These are phyloP conservation scores for Yponomeuta cagnagella DNA, from an alignment of 2,888 invertebrate species.

Conservation along the genomic window DNA sequence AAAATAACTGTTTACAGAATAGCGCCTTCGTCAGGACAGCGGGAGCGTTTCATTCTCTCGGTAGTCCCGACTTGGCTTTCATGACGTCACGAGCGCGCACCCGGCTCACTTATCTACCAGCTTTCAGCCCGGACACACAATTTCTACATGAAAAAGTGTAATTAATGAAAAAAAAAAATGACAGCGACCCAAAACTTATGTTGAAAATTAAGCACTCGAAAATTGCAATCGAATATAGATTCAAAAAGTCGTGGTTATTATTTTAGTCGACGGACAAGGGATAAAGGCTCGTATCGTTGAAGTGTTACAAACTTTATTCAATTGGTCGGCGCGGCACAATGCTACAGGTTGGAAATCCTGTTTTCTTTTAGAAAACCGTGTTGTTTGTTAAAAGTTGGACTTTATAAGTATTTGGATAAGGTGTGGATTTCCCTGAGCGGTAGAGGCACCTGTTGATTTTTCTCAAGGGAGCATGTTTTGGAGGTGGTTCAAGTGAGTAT, in stretches of 20 bases:
- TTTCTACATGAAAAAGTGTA: not conserved
- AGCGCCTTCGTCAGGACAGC: conserved; percentile 52
- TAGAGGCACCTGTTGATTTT: conserved; percentile 69
- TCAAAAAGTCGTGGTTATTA: not conserved
- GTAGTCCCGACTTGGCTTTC: conserved; percentile 70
- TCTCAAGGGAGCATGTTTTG: conserved; percentile 59
- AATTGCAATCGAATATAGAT: too few relatives aligned
- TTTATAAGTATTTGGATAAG: conserved; percentile 44
- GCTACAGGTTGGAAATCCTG: conserved; percentile 52
- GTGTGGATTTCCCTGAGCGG: conserved; percentile 49
- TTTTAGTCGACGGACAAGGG: not conserved
- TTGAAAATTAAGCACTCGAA: too few relatives aligned
- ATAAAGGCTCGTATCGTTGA: not conserved
- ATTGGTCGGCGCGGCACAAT: conserved; percentile 18
- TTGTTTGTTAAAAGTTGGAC: conserved; percentile 45
- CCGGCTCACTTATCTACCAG: conserved; percentile 5
- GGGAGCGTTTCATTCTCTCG: conserved; percentile 67
- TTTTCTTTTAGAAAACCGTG: conserved; percentile 27
- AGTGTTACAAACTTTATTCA: conserved; percentile 9
- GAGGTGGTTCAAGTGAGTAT: conserved; percentile 35
- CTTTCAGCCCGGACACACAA: conserved; percentile 29
- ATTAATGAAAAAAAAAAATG: not conserved
- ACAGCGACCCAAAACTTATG: too few relatives aligned
- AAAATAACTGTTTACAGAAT: conserved; percentile 40
- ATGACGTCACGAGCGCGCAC: conserved; percentile 60